Evolutionary conservation across 2,888 invertebrate genomes (phyloP).

Genomic region (Idaea straminata): DNA sequence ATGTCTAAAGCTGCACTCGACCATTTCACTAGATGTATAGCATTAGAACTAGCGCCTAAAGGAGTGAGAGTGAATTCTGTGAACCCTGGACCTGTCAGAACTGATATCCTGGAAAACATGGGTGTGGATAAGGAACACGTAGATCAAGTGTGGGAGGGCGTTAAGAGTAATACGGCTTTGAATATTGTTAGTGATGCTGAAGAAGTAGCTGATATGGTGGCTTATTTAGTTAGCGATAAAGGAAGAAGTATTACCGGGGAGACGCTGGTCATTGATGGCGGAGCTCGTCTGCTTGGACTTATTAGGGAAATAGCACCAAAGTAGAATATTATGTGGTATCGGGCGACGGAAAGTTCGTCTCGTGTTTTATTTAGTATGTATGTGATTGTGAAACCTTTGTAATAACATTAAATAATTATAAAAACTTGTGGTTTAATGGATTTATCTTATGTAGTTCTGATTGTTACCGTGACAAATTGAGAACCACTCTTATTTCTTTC

Average conservation of each 20-base stretch:
- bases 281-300: background rate
- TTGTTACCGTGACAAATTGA: too few relatives aligned
- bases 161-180: conserved; percentile 1
- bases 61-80: conserved; percentile 83
- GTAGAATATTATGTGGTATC: background rate
- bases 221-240: conserved; percentile 31
- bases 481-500: too few relatives aligned
- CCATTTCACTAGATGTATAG: conserved; percentile 39
- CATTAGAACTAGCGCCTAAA: conserved; percentile 84
- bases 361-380: too few relatives aligned
- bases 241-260: conserved; percentile 28
- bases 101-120: conserved; percentile 68
- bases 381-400: too few relatives aligned
- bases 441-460: too few relatives aligned
- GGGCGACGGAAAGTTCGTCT: background rate
- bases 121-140: conserved; percentile 17
- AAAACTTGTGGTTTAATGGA: too few relatives aligned
- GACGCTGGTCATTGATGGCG: background rate
- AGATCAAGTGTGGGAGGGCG: conserved; percentile 17
- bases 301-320: background rate
- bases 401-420: too few relatives aligned
- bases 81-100: conserved; percentile 37
- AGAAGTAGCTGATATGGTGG: conserved; percentile 29
- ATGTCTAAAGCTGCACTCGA: conserved; percentile 42
- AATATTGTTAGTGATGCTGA: conserved; percentile 1